A percentile compares a stretch with the other conserved stretches of the same genome.
These are phyloP conservation scores for Acleris cristana DNA, from an alignment of 2,888 invertebrate genomes.

Conservation along the genomic window DNA sequence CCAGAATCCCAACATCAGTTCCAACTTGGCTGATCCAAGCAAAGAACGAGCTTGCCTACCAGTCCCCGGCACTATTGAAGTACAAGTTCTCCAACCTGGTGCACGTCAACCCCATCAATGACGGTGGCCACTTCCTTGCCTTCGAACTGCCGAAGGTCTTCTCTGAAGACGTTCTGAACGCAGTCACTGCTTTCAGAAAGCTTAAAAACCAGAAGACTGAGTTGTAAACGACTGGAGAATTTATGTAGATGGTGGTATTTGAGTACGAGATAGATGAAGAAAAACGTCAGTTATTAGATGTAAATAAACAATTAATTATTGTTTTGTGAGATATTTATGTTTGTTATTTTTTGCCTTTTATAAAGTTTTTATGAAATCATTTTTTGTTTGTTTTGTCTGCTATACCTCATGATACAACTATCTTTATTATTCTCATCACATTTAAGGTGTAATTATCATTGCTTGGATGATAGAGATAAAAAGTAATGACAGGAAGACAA, in stretches of 20 bases:
- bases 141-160: constrained; percentile 88
- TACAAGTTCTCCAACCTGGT: constrained; percentile 86
- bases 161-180: constrained; percentile 85
- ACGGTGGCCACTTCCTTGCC: constrained; percentile 94
- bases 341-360: no score
- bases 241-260: not conserved
- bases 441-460: no score
- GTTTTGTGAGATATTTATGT: no score
- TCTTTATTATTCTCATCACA: no score
- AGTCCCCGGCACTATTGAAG: constrained; percentile 82
- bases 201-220: constrained; percentile 39
- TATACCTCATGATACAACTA: no score
- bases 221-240: not conserved
- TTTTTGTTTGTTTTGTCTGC: no score
- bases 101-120: constrained; percentile 83
- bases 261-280: no score
- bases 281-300: no score
- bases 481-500: no score
- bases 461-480: no score
- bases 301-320: no score
- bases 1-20: constrained; percentile 74
- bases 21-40: constrained; percentile 89
- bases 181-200: constrained; percentile 44
- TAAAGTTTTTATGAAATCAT: no score
- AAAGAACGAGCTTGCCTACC: constrained; percentile 86